phyloP scores from a whole-genome alignment of 2,113 vertebrate genomes.

The Odobenus rosmarus region DNA sequence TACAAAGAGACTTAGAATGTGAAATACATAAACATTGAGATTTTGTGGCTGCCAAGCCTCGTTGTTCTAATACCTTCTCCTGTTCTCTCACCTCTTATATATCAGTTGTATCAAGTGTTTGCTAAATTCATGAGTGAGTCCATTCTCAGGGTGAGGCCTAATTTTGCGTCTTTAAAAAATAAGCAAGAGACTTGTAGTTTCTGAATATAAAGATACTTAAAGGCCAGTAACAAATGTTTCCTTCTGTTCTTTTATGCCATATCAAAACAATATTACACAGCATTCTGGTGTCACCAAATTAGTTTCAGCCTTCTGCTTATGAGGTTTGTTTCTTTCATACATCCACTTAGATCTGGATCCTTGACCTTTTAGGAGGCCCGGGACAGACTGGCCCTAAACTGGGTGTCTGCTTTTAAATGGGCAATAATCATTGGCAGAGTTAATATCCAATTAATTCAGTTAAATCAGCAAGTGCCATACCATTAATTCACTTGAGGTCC shows the following conservation, averaged over 20 bases:
- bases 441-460: not conserved
- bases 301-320: not conserved
- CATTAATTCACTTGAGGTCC: not conserved
- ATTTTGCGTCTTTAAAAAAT: constrained; percentile 10
- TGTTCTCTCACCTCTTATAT: not conserved
- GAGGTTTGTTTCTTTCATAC: not conserved
- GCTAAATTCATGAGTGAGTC: not conserved
- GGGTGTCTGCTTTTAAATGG: not conserved
- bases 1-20: not conserved
- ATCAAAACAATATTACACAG: not conserved
- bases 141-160: not conserved
- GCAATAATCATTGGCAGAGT: not conserved
- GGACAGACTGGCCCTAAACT: not conserved
- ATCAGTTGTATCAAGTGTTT: not conserved
- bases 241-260: not conserved
- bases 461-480: not conserved
- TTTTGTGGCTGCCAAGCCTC: not conserved
- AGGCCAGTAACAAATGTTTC: not conserved
- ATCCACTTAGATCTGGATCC: not conserved
- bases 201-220: not conserved
- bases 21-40: not conserved
- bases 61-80: not conserved
- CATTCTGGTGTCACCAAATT: not conserved
- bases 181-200: not conserved
- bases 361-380: not conserved